Base-by-base conservation (phyloP, 1,140 invertebrate genomes). In the Drosophila bipectinata region DNA sequence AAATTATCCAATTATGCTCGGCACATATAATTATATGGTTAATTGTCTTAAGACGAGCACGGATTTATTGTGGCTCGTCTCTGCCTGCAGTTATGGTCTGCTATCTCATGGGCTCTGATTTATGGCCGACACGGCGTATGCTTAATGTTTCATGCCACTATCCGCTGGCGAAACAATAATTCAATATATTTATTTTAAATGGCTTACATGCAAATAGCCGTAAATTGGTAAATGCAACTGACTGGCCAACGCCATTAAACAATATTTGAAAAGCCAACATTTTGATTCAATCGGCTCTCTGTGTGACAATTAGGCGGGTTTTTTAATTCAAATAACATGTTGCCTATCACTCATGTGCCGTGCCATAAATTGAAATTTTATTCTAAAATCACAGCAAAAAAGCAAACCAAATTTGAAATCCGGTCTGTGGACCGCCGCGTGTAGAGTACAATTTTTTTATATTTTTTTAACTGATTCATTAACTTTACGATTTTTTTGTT, bases 271-370 rank as follows among this genome's bases (percentile, higher is more conserved):
- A 45, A 67, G 48, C 48, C 37, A 34, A 54, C 18, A 45, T 34
- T 34, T 47, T 47, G 18, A 66, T 72, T 58, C 21, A 55, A 59
- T 59, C 48, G 61, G 72, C 37, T n/a, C 26, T 47, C 4, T 48
- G 41, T 9, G 55, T 28, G 26, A 48, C 24, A 45, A 64, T 74
- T 69, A 41, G 48, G 14, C 64, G 24, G 51, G 45, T 63, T 64
- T 79, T 57, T 74, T 64, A 79, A 78, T 60, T 79, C 61, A 54
- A 59, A 63, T 72, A 63, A 64, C 75, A 54, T 83, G 71, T 74
- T 63, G 49, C 39, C 59, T 66, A 64, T 77, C 57, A 58, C 28
- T 61, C 59, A 48, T 60, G 41, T 39, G 55, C 32, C 39, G 47
- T 18, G 21, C 14, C 49, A 69, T 87, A 75, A 81, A 75, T 72